These are phyloP conservation scores for Monopterus albus DNA, from an alignment of 2,113 vertebrate species.

Conservation along the genomic window DNA sequence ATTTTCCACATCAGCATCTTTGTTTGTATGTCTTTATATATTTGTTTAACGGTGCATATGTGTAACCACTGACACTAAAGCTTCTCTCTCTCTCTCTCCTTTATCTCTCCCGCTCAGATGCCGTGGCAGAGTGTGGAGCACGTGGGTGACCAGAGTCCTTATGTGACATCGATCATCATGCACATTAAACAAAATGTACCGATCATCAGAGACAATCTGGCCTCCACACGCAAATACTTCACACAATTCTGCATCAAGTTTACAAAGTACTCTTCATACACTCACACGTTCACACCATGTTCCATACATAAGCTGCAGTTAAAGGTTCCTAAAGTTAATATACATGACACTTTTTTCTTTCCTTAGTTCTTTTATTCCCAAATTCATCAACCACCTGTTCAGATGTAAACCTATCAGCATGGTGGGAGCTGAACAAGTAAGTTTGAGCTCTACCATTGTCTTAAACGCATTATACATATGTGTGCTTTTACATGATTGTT, in stretches of 20 bases:
- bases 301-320: not conserved
- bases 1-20: too few species aligned
- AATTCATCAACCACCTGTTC: slow-evolving; percentile 99
- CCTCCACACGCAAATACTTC: slow-evolving; percentile 98
- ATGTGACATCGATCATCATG: slow-evolving; percentile 97
- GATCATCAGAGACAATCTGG: slow-evolving; percentile 96
- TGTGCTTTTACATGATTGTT: not conserved
- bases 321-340: not conserved
- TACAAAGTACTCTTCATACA: slow-evolving; percentile 88
- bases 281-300: not conserved
- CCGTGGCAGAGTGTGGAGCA: slow-evolving; percentile 99
- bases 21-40: too few species aligned
- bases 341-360: slow-evolving; percentile 40
- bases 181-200: slow-evolving; percentile 99
- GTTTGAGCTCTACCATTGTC: slow-evolving; percentile 8
- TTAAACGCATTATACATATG: not conserved
- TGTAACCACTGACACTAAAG: not conserved
- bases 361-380: slow-evolving; percentile 96
- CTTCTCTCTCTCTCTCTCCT: not conserved
- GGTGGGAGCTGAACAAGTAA: slow-evolving; percentile 98
- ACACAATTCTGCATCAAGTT: slow-evolving; percentile 99
- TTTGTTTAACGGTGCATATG: too few species aligned
- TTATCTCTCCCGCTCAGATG: slow-evolving; percentile 84
- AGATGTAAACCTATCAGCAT: slow-evolving; percentile 99
- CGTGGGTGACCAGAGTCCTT: slow-evolving; percentile 98